These are phyloP conservation scores for Rachycentron canadum DNA, from an alignment of 2,797 vertebrate genomes.

Conservation along the genomic window DNA sequence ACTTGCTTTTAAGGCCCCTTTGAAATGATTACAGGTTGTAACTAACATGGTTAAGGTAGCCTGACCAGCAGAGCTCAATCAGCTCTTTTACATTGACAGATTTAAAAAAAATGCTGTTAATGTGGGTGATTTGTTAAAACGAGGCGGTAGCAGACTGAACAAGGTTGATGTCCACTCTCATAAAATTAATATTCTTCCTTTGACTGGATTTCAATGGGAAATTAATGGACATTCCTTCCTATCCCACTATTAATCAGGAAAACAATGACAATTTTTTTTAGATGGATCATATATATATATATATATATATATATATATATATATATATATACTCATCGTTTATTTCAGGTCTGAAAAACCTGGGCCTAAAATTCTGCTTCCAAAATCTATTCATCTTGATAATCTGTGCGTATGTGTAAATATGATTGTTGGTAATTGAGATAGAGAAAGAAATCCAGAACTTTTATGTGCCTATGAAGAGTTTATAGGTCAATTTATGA, in stretches of 20 bases:
- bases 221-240: not conserved
- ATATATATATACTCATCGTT: no score
- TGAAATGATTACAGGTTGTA: constrained; percentile 22
- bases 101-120: not conserved
- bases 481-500: constrained; percentile 22
- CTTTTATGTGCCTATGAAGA: constrained; percentile 47
- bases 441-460: constrained; percentile 5
- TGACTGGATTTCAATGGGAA: not conserved
- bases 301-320: no score
- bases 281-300: not conserved
- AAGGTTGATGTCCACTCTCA: not conserved
- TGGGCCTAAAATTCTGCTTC: constrained; percentile 10
- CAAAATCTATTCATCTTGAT: constrained; percentile 20
- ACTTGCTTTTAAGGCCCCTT: constrained; percentile 43
- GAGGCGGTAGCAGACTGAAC: not conserved
- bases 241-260: not conserved
- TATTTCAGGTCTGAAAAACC: not conserved
- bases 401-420: constrained; percentile 35
- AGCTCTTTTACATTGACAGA: constrained; percentile 27
- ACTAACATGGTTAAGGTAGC: not conserved
- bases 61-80: constrained; percentile 2
- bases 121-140: constrained; percentile 11
- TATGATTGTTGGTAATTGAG: constrained; percentile 15
- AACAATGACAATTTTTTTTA: no score
- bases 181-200: not conserved